A percentile compares a stretch with the other conserved stretches of the same genome.
These are phyloP conservation scores for Orgyia antiqua DNA, from an alignment of 2,888 invertebrate genomes.

Conservation along the genomic window DNA sequence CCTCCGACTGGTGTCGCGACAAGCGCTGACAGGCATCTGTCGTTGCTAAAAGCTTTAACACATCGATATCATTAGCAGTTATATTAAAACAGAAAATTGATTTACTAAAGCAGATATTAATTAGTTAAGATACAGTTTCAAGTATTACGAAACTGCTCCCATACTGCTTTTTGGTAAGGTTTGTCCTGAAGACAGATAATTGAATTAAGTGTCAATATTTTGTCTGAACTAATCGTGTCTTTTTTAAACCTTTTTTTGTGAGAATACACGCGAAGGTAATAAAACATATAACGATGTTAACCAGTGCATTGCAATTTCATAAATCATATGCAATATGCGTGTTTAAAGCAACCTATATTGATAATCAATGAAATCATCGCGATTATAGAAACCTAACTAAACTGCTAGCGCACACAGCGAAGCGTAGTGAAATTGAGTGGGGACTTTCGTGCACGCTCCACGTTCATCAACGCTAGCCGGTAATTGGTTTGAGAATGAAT, in stretches of 20 bases:
- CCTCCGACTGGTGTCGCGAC: conserved; percentile 31
- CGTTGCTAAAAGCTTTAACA: conserved; percentile 46
- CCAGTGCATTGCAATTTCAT: not conserved
- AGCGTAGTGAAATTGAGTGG: conserved; percentile 59
- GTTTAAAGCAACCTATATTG: conserved; percentile 19
- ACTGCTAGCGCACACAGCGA: conserved; percentile 51
- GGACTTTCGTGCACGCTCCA: conserved; percentile 56
- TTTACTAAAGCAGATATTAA: too few relatives aligned
- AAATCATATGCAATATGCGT: conserved; percentile 12
- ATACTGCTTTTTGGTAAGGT: too few relatives aligned
- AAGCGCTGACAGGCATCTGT: conserved; percentile 43
- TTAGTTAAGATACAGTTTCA: too few relatives aligned
- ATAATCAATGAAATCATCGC: conserved; percentile 44
- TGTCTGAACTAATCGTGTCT: too few relatives aligned
- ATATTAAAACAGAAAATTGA: too few relatives aligned
- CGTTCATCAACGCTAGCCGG: conserved; percentile 56
- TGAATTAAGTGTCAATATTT: too few relatives aligned
- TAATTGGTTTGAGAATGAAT: conserved; percentile 64
- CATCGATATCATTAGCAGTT: too few relatives aligned
- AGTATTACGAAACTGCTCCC: too few relatives aligned
- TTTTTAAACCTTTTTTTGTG: too few relatives aligned
- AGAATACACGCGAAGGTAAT: too few relatives aligned
- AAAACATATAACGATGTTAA: too few relatives aligned
- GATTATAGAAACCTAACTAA: conserved; percentile 47
- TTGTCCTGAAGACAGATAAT: too few relatives aligned